Evolutionary conservation across 2,888 invertebrate species (phyloP).

Genomic region (Tinea trinotella): DNA sequence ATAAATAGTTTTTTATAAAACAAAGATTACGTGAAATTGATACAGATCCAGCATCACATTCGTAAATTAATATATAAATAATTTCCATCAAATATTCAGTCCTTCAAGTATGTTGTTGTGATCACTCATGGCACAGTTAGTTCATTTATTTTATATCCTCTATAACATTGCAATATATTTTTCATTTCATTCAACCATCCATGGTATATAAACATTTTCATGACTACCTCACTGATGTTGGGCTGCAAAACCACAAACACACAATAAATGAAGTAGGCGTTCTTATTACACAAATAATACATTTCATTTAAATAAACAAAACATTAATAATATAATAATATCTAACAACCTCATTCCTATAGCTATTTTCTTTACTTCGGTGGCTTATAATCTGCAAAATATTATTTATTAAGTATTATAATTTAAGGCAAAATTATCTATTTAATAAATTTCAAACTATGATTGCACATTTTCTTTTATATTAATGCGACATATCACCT

Average conservation of each 20-base stretch:
- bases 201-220: constrained; percentile 38
- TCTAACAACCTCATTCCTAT: not conserved
- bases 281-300: not conserved
- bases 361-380: not conserved
- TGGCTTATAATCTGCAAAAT: constrained; percentile 1
- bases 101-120: constrained; percentile 1
- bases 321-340: not conserved
- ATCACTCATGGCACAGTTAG: not conserved
- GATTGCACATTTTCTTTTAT: no score
- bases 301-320: no score
- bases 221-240: constrained; percentile 17
- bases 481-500: no score
- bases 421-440: not conserved
- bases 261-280: constrained; percentile 2
- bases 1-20: constrained; percentile 36
- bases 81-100: constrained; percentile 6
- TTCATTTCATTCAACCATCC: constrained; percentile 60
- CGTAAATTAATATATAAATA: constrained; percentile 25
- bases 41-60: constrained; percentile 26
- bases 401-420: not conserved
- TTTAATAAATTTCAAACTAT: no score
- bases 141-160: not conserved
- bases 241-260: constrained; percentile 17
- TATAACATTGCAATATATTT: not conserved
- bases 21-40: constrained; percentile 16